phyloP scores from a whole-genome alignment of 1,140 invertebrate genomes.

The Apocrypta bakeri region DNA sequence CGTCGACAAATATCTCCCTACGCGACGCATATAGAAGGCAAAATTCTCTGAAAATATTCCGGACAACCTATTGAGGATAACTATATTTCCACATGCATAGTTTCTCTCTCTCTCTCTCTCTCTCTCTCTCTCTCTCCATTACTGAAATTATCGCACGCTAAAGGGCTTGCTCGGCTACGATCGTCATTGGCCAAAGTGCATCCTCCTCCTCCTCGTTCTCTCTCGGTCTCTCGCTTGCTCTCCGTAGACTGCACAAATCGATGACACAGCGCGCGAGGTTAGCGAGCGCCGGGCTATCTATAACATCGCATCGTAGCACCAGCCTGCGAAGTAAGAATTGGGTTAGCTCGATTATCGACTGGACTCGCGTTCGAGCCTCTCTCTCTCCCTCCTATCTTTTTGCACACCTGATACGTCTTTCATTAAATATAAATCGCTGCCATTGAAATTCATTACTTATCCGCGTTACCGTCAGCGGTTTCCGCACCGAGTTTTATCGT shows the following conservation, averaged over 20 bases:
- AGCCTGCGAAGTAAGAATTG: constrained; percentile 39
- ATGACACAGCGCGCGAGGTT: background rate
- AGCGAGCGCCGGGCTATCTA: constrained; percentile 18
- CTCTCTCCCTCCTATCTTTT: background rate
- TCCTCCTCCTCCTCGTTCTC: background rate
- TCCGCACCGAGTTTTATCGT: constrained; percentile 3
- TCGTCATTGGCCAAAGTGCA: constrained; percentile 21
- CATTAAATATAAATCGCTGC: constrained; percentile 36
- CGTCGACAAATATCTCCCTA: no score
- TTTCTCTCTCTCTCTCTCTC: background rate
- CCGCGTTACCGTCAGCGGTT: constrained; percentile 25
- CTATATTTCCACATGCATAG: background rate
- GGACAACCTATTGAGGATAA: no score
- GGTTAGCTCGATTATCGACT: constrained; percentile 42
- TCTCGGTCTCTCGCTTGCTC: background rate
- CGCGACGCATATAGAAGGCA: no score
- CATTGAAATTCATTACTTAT: constrained; percentile 37
- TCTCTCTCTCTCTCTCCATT: background rate
- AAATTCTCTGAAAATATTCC: no score
- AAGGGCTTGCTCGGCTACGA: background rate
- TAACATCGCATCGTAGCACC: constrained; percentile 21
- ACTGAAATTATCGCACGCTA: constrained; percentile 17
- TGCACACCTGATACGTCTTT: constrained; percentile 21
- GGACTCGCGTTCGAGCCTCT: background rate
- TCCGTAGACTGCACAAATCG: background rate